phyloP scores from a whole-genome alignment of 2,888 invertebrate genomes.

The Lycia hirtaria region DNA sequence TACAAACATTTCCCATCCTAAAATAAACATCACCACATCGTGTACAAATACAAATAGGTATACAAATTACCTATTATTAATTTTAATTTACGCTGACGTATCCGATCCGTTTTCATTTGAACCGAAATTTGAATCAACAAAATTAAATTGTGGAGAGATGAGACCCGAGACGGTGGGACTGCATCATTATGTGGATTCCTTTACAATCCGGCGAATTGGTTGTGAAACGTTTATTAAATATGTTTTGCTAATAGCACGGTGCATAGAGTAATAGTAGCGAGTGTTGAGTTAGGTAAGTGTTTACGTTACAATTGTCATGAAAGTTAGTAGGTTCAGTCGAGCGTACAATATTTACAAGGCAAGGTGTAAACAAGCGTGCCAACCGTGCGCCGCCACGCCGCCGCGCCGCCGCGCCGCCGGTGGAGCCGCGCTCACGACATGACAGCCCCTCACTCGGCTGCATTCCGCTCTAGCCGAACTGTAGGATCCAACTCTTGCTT shows the following conservation, averaged over 20 bases:
- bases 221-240: not conserved
- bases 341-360: conserved; percentile 4
- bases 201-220: too few species aligned
- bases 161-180: too few species aligned
- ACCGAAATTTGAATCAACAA: too few species aligned
- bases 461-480: conserved; percentile 46
- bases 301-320: not conserved
- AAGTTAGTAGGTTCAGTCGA: not conserved
- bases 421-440: conserved; percentile 34
- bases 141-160: too few species aligned
- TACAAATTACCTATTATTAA: too few species aligned
- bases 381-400: too few species aligned
- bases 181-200: too few species aligned
- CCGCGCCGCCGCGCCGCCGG: too few species aligned
- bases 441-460: conserved; percentile 41
- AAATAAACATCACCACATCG: not conserved
- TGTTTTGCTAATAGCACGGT: not conserved
- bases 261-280: too few species aligned
- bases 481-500: not conserved
- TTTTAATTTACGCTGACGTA: too few species aligned
- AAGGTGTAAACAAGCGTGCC: not conserved
- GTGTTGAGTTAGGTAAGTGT: not conserved
- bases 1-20: not conserved
- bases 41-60: not conserved
- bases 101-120: too few species aligned